Percentiles rank a stretch among this genome's conserved stretches.
These are phyloP conservation scores for Dendroctonus valens DNA, from an alignment of 1,140 invertebrate species.

Conservation along the genomic window DNA sequence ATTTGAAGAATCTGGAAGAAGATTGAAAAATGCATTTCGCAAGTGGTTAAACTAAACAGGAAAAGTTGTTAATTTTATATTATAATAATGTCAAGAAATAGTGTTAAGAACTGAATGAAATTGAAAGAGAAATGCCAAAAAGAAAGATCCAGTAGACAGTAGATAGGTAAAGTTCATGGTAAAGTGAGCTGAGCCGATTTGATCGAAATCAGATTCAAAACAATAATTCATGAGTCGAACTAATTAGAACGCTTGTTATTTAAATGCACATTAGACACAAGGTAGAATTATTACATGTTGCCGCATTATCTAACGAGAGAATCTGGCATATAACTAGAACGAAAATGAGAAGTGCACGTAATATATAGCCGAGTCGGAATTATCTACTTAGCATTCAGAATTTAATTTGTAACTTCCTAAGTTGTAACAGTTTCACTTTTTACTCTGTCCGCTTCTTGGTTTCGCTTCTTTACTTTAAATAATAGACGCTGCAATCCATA, in stretches of 20 bases:
- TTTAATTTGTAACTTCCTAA: constrained; percentile 18
- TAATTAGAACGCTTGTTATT: constrained; percentile 10
- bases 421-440: constrained; percentile 7
- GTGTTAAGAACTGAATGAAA: no score
- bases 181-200: no score
- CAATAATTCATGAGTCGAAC: constrained; percentile 2
- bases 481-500: no score
- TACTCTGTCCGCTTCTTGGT: constrained; percentile 2
- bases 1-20: no score
- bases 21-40: no score
- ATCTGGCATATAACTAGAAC: constrained; percentile 15
- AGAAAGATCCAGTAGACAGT: no score
- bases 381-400: constrained; percentile 18
- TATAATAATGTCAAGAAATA: no score
- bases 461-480: not conserved
- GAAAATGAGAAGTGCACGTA: constrained; percentile 18
- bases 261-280: constrained; percentile 10
- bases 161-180: no score
- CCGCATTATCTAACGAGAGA: constrained; percentile 16
- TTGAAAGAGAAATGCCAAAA: no score
- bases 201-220: not conserved
- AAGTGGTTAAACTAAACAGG: no score
- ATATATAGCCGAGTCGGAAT: constrained; percentile 14
- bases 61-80: no score
- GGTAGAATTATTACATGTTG: constrained; percentile 8